Base-by-base conservation (phyloP, 2,797 vertebrate genomes). In the Aphelocoma californica region DNA sequence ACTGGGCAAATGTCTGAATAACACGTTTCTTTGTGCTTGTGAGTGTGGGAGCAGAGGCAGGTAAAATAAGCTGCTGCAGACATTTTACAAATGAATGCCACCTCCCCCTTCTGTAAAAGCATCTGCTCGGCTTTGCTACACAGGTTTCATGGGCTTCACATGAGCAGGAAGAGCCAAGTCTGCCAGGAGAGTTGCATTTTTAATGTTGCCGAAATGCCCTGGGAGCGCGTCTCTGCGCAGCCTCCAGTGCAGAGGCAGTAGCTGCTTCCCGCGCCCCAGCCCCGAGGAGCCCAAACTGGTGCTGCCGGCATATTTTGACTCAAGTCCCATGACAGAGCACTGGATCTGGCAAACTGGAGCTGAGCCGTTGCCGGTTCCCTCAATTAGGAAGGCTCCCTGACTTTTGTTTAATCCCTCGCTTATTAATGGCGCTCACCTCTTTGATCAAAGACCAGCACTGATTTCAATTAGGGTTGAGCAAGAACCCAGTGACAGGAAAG, bases 391-490 rank as follows among this genome's bases (percentile, higher is more conserved):
- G 71, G 58, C 48, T 93, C 92, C 80, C 47, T 88, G 57, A 77
- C 74, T 95, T 95, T 28, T 60, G 57, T 88, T 91, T 95, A 95
- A 96, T 92, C 88, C 90, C 70, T 94, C 0, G 3, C 71, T 87
- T 90, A 45, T 87, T 94, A 93, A 89, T 93, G 92, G 86, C 2
- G 5, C 79, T 92, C 89, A 65, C 62, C 56, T 93, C 91, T 90
- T 93, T 93, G 87, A 96, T 96, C 93, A 92, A 77, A 87, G 84
- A 74, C 92, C 71, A 36, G 75, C 72, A 23, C 93, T 96, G 95
- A 95, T 96, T 94, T 92, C 79, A 83, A 45, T 77, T 79, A 89
- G 44, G n/a, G 74, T 91, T 96, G 91, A 91, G 94, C 72, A 96
- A 97, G 95, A 95, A 12, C 36, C 40, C 38, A 24, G 38, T 78